A percentile compares a stretch with the other conserved stretches of the same genome.
These are phyloP conservation scores for Phenganax stokvisi DNA, from an alignment of 92 coral and sea anemone genomes.

Conservation along the genomic window DNA sequence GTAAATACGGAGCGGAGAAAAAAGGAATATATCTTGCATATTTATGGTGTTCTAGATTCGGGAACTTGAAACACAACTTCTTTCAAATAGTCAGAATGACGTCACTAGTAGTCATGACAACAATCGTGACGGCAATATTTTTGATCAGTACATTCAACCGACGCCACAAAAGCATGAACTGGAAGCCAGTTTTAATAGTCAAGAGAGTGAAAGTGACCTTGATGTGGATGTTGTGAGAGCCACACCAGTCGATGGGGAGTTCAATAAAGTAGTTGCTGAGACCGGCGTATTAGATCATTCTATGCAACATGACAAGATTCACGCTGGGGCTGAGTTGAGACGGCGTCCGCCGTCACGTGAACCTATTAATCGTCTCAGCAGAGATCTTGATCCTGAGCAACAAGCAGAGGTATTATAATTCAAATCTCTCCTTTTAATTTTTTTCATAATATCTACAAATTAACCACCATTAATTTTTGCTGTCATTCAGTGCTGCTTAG, in stretches of 20 bases:
- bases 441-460: background rate
- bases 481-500: background rate
- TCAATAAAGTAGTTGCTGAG: background rate
- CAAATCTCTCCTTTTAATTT: too few relatives aligned
- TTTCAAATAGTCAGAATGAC: background rate
- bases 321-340: background rate
- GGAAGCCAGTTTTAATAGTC: background rate
- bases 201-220: conserved; percentile 21
- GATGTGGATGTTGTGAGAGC: background rate
- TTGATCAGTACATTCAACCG: conserved; percentile 31
- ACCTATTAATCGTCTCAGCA: conserved; percentile 19
- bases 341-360: conserved; percentile 38
- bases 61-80: background rate
- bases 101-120: background rate
- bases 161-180: background rate
- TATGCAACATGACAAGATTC: conserved; percentile 35
- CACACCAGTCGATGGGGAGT: background rate
- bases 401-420: conserved; percentile 20
- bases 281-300: conserved; percentile 16
- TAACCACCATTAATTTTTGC: background rate
- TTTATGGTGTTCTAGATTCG: conserved; percentile 6
- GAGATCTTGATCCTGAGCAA: conserved; percentile 25
- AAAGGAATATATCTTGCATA: background rate
- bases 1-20: background rate
- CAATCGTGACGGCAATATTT: conserved; percentile 25